Evolutionary conservation across 2,113 vertebrate species (phyloP), one percentile per base, ranked within the genome.

Genomic region (Petrocephalus microphthalmus): DNA sequence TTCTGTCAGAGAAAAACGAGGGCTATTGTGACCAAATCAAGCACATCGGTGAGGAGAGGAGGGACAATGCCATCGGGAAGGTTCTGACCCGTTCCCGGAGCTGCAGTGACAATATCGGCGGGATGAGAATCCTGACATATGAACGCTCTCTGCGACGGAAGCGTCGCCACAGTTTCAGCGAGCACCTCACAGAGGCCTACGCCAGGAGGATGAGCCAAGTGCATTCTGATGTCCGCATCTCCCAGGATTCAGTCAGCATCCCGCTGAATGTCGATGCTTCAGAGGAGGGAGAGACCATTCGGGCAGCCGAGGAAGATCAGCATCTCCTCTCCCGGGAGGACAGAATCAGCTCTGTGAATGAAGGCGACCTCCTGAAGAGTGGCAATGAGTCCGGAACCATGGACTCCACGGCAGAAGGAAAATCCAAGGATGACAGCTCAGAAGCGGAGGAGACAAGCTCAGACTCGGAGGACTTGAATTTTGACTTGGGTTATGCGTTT

Each of bases 1-100:
- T 98, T 88, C 95, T 97, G 85, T 97, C 97, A 25, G 97, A 97
- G 88, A 96, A 97, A 88, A 95, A 96, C 6, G 97, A 98, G 53
- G 97, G 98, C 64, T 99, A 99, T 92, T 97, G 96, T 33, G 98
- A 98, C 15, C 93, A 98, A 89, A 98, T 99, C 93, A 97, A 97
- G 88, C 94, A 96, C 91, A 99, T 99, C 0, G 97, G 97, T 47
- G 94, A 95, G 2, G 85, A 11, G 0, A 92, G 87, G 88, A 81
- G 1, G 8, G 47, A 92, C 25, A 1, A 71, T 96, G 88, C 94
- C 93, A 0, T 90, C 96, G 92, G 96, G 97, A 94, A 92, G 47
- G 82, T 95, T 93, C 89, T 95, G 17, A 93, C 92, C 29, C 95
- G 95, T 33, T 96, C 95, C 3, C 94, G 96, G 95, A 90, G 95